These are phyloP conservation scores for Drosophila mimetica DNA, from an alignment of 2,888 invertebrate species.

Conservation along the genomic window DNA sequence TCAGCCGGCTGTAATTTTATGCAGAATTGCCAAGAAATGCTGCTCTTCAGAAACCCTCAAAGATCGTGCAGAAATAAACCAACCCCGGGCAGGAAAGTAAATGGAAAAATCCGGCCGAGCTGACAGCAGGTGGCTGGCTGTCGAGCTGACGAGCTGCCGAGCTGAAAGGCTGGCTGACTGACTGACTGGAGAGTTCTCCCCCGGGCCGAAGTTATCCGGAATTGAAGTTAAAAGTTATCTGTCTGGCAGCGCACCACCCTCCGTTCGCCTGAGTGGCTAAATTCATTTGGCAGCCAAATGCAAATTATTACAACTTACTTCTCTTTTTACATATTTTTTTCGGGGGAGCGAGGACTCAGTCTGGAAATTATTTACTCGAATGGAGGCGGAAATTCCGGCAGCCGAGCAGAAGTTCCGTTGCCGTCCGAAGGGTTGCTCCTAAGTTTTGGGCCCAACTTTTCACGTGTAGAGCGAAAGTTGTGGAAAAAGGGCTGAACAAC, in stretches of 20 bases:
- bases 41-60: conserved; percentile 23
- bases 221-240: conserved; percentile 76
- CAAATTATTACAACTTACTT: conserved; percentile 78
- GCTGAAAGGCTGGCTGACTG: no score
- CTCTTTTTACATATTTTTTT: conserved; percentile 56
- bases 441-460: conserved; percentile 64
- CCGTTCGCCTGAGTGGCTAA: conserved; percentile 67
- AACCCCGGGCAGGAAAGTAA: conserved; percentile 25
- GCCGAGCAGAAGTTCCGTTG: conserved; percentile 23
- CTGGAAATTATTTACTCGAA: conserved; percentile 71
- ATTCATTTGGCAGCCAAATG: conserved; percentile 79
- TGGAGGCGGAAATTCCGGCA: conserved; percentile 48
- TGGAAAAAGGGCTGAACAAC: conserved; percentile 11
- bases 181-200: conserved; percentile 22
- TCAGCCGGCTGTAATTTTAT: conserved; percentile 18
- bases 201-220: conserved; percentile 59
- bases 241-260: conserved; percentile 23
- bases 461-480: conserved; percentile 30
- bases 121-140: conserved; percentile 69
- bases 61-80: conserved; percentile 20
- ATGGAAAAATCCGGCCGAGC: conserved; percentile 59
- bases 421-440: conserved; percentile 48
- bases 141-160: conserved; percentile 23
- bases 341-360: conserved; percentile 28
- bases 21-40: conserved; percentile 16